Base-by-base conservation (phyloP, 53 echinoderm and acorn worm genomes). In the Holothuria scabra region DNA sequence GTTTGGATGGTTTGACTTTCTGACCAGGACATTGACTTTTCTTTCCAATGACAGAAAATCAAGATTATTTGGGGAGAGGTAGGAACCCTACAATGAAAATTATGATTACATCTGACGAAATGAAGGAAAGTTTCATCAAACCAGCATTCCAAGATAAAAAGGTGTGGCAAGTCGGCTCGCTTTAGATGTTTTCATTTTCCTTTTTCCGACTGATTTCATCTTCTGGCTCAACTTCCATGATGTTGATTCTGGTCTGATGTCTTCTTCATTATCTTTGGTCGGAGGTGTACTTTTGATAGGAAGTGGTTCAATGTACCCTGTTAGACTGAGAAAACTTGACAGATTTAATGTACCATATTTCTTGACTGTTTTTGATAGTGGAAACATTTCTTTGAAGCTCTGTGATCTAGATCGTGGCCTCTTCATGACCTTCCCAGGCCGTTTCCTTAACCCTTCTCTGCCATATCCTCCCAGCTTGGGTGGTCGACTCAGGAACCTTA, bases 141-240 rank as follows among this genome's bases (percentile, higher is more conserved):
- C 21, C 21, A 78, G 14, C 78, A 78, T 78, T 57, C 78, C 78
- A 14, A 78, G 31, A 46, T 78, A 78, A 59, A 78, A 59, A 56
- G 78, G 78, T 9, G 78, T 78, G 19, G 58, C 49, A 12, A 55
- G 56, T 32, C 78, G 52, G 12, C 52, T 24, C 29, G 23, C 49
- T 31, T 78, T 78, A 12, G 32, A 9, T 19, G 58, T 48, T 31
- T 46, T 66, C 44, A n/a, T 60, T 63, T 87, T 87, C 59, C 87
- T 82, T 67, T 91, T 94, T 12, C 95, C 92, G 23, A 90, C 81
- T 37, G 85, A 44, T 8, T 88, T 88, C 95, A 95, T 95, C 70
- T 89, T 95, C 23, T 88, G 84, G 66, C 87, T 88, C 8, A 95
- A 63, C 61, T 87, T 76, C 95, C 95, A 95, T 14, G 92, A 90